Evolutionary conservation across 2,888 invertebrate species (phyloP), one percentile per base, ranked within the genome.

Genomic region (Cerastis rubricosa): DNA sequence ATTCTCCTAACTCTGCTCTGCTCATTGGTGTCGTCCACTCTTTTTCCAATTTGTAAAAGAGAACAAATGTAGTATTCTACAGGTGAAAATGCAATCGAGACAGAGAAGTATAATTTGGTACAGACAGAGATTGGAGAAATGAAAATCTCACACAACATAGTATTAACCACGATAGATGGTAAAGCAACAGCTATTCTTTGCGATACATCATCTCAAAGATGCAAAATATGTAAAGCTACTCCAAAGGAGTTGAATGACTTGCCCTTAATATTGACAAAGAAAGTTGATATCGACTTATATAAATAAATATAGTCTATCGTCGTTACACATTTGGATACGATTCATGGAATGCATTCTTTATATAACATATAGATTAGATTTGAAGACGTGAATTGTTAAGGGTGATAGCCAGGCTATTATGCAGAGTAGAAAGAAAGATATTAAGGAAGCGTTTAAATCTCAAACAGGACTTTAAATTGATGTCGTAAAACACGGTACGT

Each of bases 391-490:
- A 40, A 63, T 40, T n/a, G 63, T 40, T 40, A 40, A 35, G 22
- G 63, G 43, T 63, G 63, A 63, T 40, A 63, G 63, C 40, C 40
- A 63, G 63, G 22, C 7, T 64, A 64, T 43, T 64, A n/a, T 64
- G 63, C 40, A 64, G 40, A n/a, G n/a, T n/a, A 25, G 14, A 40
- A 12, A 40, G 11, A 40, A 40, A 63, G 6, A 40, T 12, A 12
- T 45, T 45, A n/a, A n/a, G n/a, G n/a, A 22, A 12, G 63, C 40
- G 40, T 63, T 63, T 22, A 63, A 22, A 63, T 63, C 40, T 40
- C 12, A 63, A 63, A 40, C 22, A 40, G 22, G 22, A 12, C 12
- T 63, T 63, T 63, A 12, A 40, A n/a, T n/a, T n/a, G n/a, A n/a
- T n/a, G n/a, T n/a, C n/a, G n/a, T n/a, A 63, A 63, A 40, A 40